phyloP scores from a whole-genome alignment of 2,113 vertebrate genomes.

The Megaceryle torquata region DNA sequence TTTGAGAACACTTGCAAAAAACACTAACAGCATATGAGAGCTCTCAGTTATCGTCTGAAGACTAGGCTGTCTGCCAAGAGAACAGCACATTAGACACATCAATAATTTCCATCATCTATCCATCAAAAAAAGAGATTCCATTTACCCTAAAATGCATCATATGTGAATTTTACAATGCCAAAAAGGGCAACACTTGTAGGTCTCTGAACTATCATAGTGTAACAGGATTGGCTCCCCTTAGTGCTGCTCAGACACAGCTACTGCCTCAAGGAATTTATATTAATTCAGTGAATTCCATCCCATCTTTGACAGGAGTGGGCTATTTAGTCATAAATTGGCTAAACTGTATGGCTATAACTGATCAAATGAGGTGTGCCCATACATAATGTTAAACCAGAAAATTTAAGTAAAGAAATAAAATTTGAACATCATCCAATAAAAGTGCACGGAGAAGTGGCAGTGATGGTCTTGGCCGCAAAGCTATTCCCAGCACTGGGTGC shows the following conservation, averaged over 20 bases:
- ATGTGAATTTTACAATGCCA: conserved; percentile 15
- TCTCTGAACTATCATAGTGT: conserved; percentile 1
- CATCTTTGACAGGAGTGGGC: neutral
- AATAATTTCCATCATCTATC: conserved; percentile 20
- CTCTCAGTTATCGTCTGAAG: conserved; percentile 13
- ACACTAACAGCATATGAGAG: neutral
- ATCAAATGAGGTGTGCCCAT: conserved; percentile 27
- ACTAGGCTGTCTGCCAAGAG: conserved; percentile 33
- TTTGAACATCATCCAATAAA: conserved; percentile 24
- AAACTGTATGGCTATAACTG: conserved; percentile 30
- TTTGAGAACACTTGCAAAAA: conserved; percentile 10
- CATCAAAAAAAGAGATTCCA: conserved; percentile 14
- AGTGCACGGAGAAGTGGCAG: neutral
- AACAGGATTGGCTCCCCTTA: conserved; percentile 43
- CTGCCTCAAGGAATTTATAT: conserved; percentile 46
- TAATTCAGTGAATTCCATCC: conserved; percentile 15
- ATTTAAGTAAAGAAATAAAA: conserved; percentile 52
- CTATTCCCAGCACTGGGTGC: neutral
- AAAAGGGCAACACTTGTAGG: conserved; percentile 8
- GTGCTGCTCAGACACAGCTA: neutral
- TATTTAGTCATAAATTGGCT: conserved; percentile 40
- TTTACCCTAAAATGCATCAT: conserved; percentile 45
- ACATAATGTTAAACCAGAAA: conserved; percentile 41
- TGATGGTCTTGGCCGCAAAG: neutral
- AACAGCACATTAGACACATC: neutral